phyloP scores from a whole-genome alignment of 2,888 invertebrate genomes.

The Hirudinaria manillensis region DNA sequence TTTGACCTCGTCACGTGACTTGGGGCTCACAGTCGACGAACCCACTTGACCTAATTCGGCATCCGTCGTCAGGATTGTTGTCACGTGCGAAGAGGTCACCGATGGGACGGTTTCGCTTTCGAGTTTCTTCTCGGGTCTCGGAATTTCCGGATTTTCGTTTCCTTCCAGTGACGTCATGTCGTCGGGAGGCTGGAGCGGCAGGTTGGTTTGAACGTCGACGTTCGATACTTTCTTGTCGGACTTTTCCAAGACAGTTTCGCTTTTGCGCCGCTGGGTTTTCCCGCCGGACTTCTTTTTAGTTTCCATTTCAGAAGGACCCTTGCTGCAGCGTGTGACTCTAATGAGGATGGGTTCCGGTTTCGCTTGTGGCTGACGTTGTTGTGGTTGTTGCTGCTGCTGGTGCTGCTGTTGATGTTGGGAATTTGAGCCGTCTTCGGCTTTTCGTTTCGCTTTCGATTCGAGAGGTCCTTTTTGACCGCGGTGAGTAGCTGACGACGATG shows the following conservation, averaged over 20 bases:
- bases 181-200: neutral
- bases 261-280: neutral
- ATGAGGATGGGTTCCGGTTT: neutral
- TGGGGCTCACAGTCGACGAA: slow-evolving; percentile 17
- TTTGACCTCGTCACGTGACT: neutral
- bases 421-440: neutral
- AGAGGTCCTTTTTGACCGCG: too few species aligned
- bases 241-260: neutral
- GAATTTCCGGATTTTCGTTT: neutral
- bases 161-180: neutral
- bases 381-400: neutral
- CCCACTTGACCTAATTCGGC: neutral
- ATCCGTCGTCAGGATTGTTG: neutral
- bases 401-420: slow-evolving; percentile 22
- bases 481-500: too few species aligned
- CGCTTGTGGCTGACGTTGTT: slow-evolving; percentile 10
- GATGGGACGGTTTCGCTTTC: neutral
- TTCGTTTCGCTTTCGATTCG: neutral
- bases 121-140: neutral
- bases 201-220: neutral
- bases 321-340: neutral
- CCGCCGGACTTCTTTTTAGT: neutral
- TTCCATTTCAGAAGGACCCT: neutral
- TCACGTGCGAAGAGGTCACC: slow-evolving; percentile 5
- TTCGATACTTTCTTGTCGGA: too few species aligned